Conservation (phyloP, 2,888 invertebrate genomes). For the Lissocephala sabroskyi region DNA sequence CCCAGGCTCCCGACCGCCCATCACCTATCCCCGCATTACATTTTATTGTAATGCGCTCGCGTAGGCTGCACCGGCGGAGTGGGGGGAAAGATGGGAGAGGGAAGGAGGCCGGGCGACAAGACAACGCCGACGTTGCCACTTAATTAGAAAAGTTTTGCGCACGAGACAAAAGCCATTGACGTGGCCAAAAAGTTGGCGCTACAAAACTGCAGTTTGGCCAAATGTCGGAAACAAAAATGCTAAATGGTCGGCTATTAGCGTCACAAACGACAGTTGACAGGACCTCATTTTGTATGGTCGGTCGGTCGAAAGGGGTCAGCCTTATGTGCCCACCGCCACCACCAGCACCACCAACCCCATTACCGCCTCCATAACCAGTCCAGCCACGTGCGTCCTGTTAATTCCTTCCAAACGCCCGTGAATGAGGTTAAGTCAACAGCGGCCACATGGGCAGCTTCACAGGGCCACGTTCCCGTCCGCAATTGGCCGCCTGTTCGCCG, state of each 20-base stretch:
- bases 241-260: constrained; percentile 31
- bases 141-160: constrained; percentile 61
- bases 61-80: background rate
- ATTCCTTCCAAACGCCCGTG: background rate
- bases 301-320: background rate
- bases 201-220: constrained; percentile 5
- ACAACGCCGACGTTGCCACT: constrained; percentile 46
- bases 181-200: constrained; percentile 43
- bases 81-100: too few species aligned
- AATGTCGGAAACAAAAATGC: constrained; percentile 10
- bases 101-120: too few species aligned
- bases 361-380: too few species aligned
- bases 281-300: constrained; percentile 3
- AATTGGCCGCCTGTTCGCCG: background rate
- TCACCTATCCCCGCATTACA: constrained; percentile 30
- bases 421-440: constrained; percentile 52
- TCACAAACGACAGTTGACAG: constrained; percentile 27
- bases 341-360: too few species aligned
- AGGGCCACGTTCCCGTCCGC: too few species aligned
- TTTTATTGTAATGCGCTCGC: constrained; percentile 52
- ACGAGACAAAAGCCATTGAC: constrained; percentile 61
- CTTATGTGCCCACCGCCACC: background rate
- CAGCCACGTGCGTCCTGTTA: background rate
- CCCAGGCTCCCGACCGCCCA: too few species aligned
- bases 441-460: constrained; percentile 14